Percentiles rank a stretch among this genome's conserved stretches.
phyloP scores from a whole-genome alignment of 2,797 vertebrate genomes.

The Eutrigla gurnardus region DNA sequence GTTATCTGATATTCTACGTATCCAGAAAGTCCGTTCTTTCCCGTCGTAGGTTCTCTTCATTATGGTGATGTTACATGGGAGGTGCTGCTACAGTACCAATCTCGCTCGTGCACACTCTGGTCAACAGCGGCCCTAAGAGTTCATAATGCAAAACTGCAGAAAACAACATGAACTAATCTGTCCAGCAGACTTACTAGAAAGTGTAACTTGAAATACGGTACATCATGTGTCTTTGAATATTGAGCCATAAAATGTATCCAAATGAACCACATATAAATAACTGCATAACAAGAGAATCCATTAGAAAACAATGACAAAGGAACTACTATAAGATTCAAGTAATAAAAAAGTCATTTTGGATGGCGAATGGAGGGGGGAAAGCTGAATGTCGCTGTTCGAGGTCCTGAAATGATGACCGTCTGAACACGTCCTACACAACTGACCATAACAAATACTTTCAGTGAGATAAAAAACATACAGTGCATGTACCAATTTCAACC shows the following conservation, averaged over 20 bases:
- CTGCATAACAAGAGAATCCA: background rate
- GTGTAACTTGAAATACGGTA: background rate
- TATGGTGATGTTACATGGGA: constrained; percentile 29
- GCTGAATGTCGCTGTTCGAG: background rate
- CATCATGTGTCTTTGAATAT: background rate
- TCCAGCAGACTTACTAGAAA: background rate
- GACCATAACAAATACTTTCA: too few species aligned
- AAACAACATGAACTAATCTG: background rate
- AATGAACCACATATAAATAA: background rate
- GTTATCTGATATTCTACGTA: background rate
- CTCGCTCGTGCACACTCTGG: background rate
- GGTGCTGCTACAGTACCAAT: constrained; percentile 20
- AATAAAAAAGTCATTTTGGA: background rate
- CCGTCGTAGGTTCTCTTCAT: constrained; percentile 23
- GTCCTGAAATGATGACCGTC: background rate
- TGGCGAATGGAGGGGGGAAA: fast-evolving
- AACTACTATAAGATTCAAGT: background rate
- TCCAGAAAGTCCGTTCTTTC: background rate
- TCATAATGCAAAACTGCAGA: constrained; percentile 31
- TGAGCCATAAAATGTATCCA: background rate
- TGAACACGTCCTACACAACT: background rate
- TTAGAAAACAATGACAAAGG: fast-evolving
- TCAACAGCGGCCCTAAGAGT: constrained; percentile 51
- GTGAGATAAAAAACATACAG: too few species aligned
- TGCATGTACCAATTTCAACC: background rate